Base-by-base conservation (phyloP, 1,140 invertebrate species). In the Acromyrmex charruanus region DNA sequence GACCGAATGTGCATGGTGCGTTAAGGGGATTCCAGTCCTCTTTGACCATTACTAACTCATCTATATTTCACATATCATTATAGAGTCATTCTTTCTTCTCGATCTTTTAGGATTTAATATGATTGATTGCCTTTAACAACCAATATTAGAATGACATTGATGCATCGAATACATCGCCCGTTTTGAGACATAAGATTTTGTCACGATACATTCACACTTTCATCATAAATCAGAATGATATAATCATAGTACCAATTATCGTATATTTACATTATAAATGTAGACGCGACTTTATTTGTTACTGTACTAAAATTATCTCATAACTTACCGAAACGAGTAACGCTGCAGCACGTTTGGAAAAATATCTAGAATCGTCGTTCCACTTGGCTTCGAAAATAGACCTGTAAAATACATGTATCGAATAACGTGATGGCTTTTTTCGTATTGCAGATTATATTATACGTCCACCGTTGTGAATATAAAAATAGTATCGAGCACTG, bases 311-410 rank as follows among this genome's bases (percentile, higher is more conserved):
- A 16, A 58, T 61, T 39, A 25, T 51, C 25, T 58, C 2, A 44
- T 44, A 90, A 96, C 96, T 96, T 92, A 96, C 96, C 94, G 96
- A 96, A 86, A 96, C 95, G 4, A 96, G 92, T 68, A 97, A 94
- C 91, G 96, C 97, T 12, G 96, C 96, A 2, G 96, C 96, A 65
- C 97, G 94, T 68, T 96, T 93, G n/a, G 95, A 95, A 90, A 96
- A 96, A 87, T 96, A 94, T 59, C 95, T 93, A 4, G 96, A 96
- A 87, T 97, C 96, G 75, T 96, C 95, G 90, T 96, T 97, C 96
- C 96, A 96, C 92, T 95, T 95, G 31, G 95, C 94, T 88, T 96
- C 96, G n/a, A 94, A 93, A 59, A 96, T 94, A 87, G 96, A 96
- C 90, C 96, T 96, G 93, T 9, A 96, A 96, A 84, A 89, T 84